These are phyloP conservation scores for Ptilonorhynchus violaceus DNA, from an alignment of 2,113 vertebrate species.

Conservation along the genomic window DNA sequence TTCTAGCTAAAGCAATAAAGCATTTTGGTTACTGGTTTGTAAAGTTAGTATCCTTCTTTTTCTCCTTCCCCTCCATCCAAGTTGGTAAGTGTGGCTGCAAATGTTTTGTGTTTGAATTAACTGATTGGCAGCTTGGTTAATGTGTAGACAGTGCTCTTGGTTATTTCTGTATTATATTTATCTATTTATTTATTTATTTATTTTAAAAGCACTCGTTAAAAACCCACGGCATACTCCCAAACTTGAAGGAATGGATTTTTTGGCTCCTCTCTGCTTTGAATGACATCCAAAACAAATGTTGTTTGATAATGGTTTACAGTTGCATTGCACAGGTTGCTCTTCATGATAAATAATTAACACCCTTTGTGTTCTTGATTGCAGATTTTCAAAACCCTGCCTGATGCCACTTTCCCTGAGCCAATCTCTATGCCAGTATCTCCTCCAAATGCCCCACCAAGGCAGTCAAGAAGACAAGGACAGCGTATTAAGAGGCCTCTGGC, in stretches of 20 bases:
- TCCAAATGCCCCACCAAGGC: slow-evolving; percentile 87
- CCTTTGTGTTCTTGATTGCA: slow-evolving; percentile 78
- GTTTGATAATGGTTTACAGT: slow-evolving; percentile 54
- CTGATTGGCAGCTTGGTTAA: slow-evolving; percentile 40
- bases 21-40: background rate
- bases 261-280: slow-evolving; percentile 47
- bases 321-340: slow-evolving; percentile 45
- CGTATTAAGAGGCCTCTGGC: slow-evolving; percentile 90
- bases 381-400: slow-evolving; percentile 92
- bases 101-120: slow-evolving; percentile 16
- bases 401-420: slow-evolving; percentile 73
- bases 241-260: slow-evolving; percentile 58
- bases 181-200: slow-evolving; percentile 35
- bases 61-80: background rate
- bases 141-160: slow-evolving; percentile 16
- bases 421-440: slow-evolving; percentile 67
- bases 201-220: slow-evolving; percentile 49
- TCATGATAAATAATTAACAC: slow-evolving; percentile 62
- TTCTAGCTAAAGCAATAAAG: background rate
- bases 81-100: background rate
- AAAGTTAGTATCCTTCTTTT: background rate
- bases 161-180: slow-evolving; percentile 22
- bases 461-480: slow-evolving; percentile 85
- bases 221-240: background rate
- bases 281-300: slow-evolving; percentile 60